Evolutionary conservation across 2,888 invertebrate species (phyloP), one percentile per base, ranked within the genome.

Genomic region (Xanthorhoe spadicearia): DNA sequence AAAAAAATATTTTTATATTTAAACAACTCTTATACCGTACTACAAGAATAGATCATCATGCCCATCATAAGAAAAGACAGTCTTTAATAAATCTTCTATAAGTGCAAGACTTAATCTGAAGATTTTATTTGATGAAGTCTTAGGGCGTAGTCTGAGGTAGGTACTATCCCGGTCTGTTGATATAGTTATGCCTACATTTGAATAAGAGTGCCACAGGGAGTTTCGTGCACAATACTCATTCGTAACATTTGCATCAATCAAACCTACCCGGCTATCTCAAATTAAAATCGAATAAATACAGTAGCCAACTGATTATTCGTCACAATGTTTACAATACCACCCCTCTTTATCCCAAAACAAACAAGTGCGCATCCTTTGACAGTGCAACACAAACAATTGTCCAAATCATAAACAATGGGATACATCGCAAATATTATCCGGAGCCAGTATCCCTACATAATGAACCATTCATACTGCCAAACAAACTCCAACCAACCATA

Each of bases 321-420:
- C 75, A 73, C 79, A 78, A 79, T 87, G 84, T 89, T 89, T 86
- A 84, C 76, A 79, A 70, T 75, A 74, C 72, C 73, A 43, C 73
- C 66, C 71, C 75, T 66, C 71, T 71, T 78, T 77, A 74, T 82
- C 81, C 81, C 83, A 83, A 87, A 83, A 82, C 81, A 92, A 91
- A 91, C 90, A 92, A 92, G 86, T 91, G 92, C 88, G 81, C 92
- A 92, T 92, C 92, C 92, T 93, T 92, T 93, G 92, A 92, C 90
- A 85, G 85, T 82, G 87, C 81, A 85, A 87, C 85, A 87, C 91
- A 93, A 92, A 93, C 92, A 93, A 92, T 92, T 89, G 91, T 88
- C 88, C 84, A 89, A 91, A 92, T 90, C 90, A 90, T 92, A 92
- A 92, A 93, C 93, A 93, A 93, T 92, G 86, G 89, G 89, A 83